A percentile compares a stretch with the other conserved stretches of the same genome.
phyloP scores from a whole-genome alignment of 2,113 vertebrate genomes.

The Tor tambroides region DNA sequence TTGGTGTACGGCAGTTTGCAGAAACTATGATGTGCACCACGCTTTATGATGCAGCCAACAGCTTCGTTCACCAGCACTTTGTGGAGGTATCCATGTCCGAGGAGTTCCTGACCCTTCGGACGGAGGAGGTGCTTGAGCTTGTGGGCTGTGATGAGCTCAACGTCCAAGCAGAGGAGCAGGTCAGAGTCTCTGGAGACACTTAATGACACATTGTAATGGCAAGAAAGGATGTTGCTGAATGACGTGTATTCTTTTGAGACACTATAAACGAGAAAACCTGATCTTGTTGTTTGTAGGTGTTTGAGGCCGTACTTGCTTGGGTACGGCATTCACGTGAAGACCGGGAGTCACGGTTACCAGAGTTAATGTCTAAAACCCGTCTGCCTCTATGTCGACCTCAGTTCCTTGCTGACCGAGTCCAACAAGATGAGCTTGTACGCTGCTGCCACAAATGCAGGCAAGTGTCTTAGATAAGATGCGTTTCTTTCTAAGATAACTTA shows the following conservation, averaged over 20 bases:
- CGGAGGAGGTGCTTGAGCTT: slow-evolving; percentile 89
- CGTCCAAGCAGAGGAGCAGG: slow-evolving; percentile 91
- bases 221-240: neutral
- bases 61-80: slow-evolving; percentile 94
- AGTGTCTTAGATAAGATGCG: neutral
- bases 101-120: slow-evolving; percentile 87
- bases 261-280: neutral
- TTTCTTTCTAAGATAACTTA: neutral
- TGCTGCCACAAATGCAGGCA: slow-evolving; percentile 96
- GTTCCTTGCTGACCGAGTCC: slow-evolving; percentile 89
- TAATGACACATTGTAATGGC: neutral
- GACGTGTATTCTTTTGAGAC: neutral
- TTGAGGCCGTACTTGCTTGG: slow-evolving; percentile 89
- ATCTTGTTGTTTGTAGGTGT: slow-evolving; percentile 78
- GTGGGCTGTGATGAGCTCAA: slow-evolving; percentile 91
- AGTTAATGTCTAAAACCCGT: slow-evolving; percentile 86
- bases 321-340: slow-evolving; percentile 79
- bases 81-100: slow-evolving; percentile 91
- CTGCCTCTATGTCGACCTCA: slow-evolving; percentile 93
- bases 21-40: slow-evolving; percentile 97
- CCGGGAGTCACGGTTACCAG: slow-evolving; percentile 80
- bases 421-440: slow-evolving; percentile 92
- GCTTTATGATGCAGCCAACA: slow-evolving; percentile 91
- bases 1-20: slow-evolving; percentile 93
- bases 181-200: slow-evolving; percentile 57